Conservation (phyloP, 2,888 invertebrate species). For the Epinotia ramella region DNA sequence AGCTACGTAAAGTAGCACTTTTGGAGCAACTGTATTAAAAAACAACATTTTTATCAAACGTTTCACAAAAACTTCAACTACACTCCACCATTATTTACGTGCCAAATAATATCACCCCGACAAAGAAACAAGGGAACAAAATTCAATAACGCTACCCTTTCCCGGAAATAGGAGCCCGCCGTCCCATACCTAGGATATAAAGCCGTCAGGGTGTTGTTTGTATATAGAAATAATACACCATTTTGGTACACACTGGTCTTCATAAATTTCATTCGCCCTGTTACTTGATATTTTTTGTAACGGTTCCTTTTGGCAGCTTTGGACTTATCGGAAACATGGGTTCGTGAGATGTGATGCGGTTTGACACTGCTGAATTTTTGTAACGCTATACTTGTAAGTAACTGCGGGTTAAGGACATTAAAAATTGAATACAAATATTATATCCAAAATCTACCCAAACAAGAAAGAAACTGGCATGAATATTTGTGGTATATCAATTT, state of each 20-base stretch:
- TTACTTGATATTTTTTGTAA: slow-evolving; percentile 32
- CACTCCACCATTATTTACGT: neutral
- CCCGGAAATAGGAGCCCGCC: slow-evolving; percentile 11
- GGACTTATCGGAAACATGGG: neutral
- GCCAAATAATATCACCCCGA: neutral
- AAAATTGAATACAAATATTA: too few relatives aligned
- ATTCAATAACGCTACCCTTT: slow-evolving; percentile 31
- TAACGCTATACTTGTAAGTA: too few relatives aligned
- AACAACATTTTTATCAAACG: neutral
- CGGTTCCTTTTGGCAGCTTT: neutral
- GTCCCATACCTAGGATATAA: neutral
- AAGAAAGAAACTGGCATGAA: too few relatives aligned
- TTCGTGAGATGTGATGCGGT: neutral
- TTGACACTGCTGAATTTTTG: neutral
- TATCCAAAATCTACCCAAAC: too few relatives aligned
- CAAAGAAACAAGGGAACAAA: slow-evolving; percentile 10
- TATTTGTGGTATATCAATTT: too few relatives aligned
- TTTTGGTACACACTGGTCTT: slow-evolving; percentile 5
- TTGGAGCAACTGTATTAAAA: too few relatives aligned
- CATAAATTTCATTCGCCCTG: slow-evolving; percentile 34
- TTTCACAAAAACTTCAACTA: neutral
- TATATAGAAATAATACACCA: neutral
- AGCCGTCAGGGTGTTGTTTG: neutral
- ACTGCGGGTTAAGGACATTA: too few relatives aligned
- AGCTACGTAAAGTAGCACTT: too few relatives aligned